phyloP scores from a whole-genome alignment of 2,888 invertebrate species.

The Helleia helle region DNA sequence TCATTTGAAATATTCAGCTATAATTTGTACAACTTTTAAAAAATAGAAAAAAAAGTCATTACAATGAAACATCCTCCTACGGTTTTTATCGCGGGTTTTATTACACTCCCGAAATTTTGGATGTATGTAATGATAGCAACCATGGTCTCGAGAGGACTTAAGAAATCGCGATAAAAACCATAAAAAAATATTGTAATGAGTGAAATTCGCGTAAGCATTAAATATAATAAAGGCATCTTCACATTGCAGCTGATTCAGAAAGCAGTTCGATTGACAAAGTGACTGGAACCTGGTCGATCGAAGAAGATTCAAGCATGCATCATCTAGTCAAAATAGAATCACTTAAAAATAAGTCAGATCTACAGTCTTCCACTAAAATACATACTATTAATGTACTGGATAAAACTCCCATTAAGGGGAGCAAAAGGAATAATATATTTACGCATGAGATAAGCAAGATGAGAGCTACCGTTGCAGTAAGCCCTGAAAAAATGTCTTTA shows the following conservation, averaged over 20 bases:
- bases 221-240: too few relatives aligned
- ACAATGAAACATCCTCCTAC: too few relatives aligned
- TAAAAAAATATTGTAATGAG: too few relatives aligned
- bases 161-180: too few relatives aligned
- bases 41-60: too few relatives aligned
- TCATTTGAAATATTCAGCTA: too few relatives aligned
- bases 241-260: slow-evolving; percentile 45
- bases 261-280: slow-evolving; percentile 29
- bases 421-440: slow-evolving; percentile 36
- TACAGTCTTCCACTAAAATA: slow-evolving; percentile 38
- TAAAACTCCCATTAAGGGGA: slow-evolving; percentile 51
- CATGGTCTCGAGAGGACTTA: too few relatives aligned
- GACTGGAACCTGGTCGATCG: slow-evolving; percentile 42
- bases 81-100: too few relatives aligned
- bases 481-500: slow-evolving; percentile 53
- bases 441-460: slow-evolving; percentile 62
- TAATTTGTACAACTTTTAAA: too few relatives aligned
- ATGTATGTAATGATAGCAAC: too few relatives aligned
- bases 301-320: slow-evolving; percentile 41
- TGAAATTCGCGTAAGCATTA: too few relatives aligned
- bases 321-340: slow-evolving; percentile 37
- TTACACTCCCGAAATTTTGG: too few relatives aligned
- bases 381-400: slow-evolving; percentile 32
- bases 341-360: slow-evolving; percentile 27
- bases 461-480: slow-evolving; percentile 34